Evolutionary conservation across 2,888 invertebrate genomes (phyloP), one percentile per base, ranked within the genome.

Genomic region (Lacanobia oleracea): DNA sequence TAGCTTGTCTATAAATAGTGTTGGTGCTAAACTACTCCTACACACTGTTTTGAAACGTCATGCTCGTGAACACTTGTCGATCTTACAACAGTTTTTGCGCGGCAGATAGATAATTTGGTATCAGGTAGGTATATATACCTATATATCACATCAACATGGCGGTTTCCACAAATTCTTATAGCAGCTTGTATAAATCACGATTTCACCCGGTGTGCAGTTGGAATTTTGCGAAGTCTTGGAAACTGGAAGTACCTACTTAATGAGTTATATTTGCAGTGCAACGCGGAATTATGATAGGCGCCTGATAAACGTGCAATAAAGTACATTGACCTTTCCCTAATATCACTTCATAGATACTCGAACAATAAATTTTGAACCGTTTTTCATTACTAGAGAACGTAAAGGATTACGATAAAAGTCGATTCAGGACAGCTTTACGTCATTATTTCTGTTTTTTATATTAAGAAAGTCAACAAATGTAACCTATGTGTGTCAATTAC

Each of bases 1-100:
- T 90, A 90, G 87, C 84, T 78, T 63, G 67, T 65, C 72, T 79
- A 66, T 64, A 27, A 72, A 67, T 73, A 81, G 40, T 65, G 12
- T 59, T 23, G 6, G 27, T 56, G 48, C 18, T 37, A 65, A 63
- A 50, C 50, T n/a, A 78, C 79, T 54, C 74, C 60, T 72, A 70
- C 68, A 56, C 79, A 69, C 43, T 66, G 63, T 66, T 50, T 57
- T 51, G 51, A 57, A 77, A 54, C 79, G 57, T 53, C 73, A 57
- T 72, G 27, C 50, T 63, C 50, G 60, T 51, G 61, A 43, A 54
- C 40, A 65, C 61, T 64, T 64, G 51, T 51, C 48, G 23, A 57
- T 61, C 33, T 43, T 23, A 27, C 18, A 60, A 48, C 9, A 48
- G 33, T 16, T 60, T 53, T 67, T 43, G 16, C 23, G 61, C 8